Conservation (phyloP, 2,888 invertebrate species). For the Xylocampa areola region DNA sequence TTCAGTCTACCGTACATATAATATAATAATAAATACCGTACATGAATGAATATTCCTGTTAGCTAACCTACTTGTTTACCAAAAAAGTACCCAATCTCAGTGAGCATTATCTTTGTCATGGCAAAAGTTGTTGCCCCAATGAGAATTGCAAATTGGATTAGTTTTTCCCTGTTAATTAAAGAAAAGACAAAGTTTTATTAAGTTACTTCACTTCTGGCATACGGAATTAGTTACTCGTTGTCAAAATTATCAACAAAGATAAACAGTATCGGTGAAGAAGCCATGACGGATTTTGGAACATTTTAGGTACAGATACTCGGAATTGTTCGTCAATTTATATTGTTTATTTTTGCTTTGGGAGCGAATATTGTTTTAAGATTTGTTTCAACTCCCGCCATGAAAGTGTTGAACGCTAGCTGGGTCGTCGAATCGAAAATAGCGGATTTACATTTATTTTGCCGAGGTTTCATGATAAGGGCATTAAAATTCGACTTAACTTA, state of each 20-base stretch:
- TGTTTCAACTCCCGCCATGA: slow-evolving; percentile 13
- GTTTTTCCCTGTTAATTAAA: slow-evolving; percentile 64
- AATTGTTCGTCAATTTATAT: slow-evolving; percentile 21
- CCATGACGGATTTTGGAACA: slow-evolving; percentile 22
- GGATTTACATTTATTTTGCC: slow-evolving; percentile 11
- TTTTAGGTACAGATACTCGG: slow-evolving; percentile 18
- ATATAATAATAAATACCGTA: too few relatives aligned
- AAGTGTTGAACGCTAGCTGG: slow-evolving; percentile 6
- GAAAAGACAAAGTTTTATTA: slow-evolving; percentile 60
- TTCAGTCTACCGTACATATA: too few relatives aligned
- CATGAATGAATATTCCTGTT: slow-evolving; percentile 10
- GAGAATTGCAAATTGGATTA: slow-evolving; percentile 60
- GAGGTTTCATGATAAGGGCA: neutral
- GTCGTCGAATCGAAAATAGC: slow-evolving; percentile 3
- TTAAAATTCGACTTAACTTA: neutral
- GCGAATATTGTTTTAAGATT: slow-evolving; percentile 14
- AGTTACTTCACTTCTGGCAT: slow-evolving; percentile 53
- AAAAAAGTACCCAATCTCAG: slow-evolving; percentile 27
- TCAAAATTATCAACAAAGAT: slow-evolving; percentile 50
- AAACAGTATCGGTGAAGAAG: slow-evolving; percentile 38
- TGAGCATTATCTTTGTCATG: slow-evolving; percentile 34
- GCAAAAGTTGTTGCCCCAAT: slow-evolving; percentile 40
- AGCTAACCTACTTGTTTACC: slow-evolving; percentile 17
- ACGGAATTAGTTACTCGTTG: slow-evolving; percentile 50
- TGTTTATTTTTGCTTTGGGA: slow-evolving; percentile 9